Percentiles rank a stretch among this genome's conserved stretches.
phyloP scores from a whole-genome alignment of 2,888 invertebrate species.

The Eupithecia subumbrata region DNA sequence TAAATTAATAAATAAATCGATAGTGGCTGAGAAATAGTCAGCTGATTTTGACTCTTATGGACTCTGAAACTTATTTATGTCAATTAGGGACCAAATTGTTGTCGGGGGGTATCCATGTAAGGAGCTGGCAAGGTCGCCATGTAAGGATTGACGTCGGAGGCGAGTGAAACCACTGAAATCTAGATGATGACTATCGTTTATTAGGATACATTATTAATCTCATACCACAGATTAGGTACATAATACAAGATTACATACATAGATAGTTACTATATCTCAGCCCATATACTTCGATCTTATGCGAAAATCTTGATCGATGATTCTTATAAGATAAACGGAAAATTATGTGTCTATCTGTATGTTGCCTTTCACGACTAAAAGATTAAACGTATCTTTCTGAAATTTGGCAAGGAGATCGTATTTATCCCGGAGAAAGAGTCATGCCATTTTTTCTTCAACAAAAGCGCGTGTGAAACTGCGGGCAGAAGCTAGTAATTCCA shows the following conservation, averaged over 20 bases:
- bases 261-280: no score
- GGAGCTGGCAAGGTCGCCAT: no score
- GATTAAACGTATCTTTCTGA: not conserved
- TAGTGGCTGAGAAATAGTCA: not conserved
- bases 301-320: not conserved
- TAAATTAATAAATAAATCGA: no score
- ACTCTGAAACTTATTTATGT: not conserved
- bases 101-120: no score
- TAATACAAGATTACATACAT: no score
- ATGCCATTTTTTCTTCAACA: not conserved
- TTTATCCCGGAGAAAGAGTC: not conserved
- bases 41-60: not conserved
- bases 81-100: not conserved
- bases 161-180: no score
- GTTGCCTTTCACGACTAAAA: not conserved
- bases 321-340: not conserved
- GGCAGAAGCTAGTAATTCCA: not conserved
- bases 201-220: no score
- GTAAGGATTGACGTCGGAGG: no score
- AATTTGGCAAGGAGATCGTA: not conserved
- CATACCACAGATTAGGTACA: no score
- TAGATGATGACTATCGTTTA: no score
- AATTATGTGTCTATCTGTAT: not conserved
- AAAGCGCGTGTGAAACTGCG: not conserved
- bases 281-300: not conserved